Percentiles rank a stretch among this genome's conserved stretches.
phyloP scores from a whole-genome alignment of 2,888 invertebrate species.

The Coenonympha arcania region DNA sequence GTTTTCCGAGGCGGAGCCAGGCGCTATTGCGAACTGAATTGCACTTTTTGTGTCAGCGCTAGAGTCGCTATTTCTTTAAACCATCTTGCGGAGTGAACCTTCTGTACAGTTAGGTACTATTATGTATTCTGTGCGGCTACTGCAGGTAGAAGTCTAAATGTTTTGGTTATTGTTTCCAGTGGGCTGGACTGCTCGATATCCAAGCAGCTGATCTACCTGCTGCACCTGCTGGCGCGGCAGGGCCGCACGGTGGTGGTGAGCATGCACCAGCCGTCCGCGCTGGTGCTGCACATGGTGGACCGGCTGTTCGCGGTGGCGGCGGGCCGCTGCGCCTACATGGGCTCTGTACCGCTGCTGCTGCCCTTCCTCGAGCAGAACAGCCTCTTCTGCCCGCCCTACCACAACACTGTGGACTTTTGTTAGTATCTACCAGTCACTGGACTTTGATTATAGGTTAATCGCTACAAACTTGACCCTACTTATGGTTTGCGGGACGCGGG shows the following conservation, averaged over 20 bases:
- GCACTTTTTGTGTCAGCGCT: no score
- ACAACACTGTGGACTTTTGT: slow-evolving; percentile 94
- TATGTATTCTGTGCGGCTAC: no score
- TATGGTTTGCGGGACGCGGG: background rate
- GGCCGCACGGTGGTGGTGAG: slow-evolving; percentile 91
- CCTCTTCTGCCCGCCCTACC: slow-evolving; percentile 87
- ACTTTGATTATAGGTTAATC: background rate
- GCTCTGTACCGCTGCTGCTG: slow-evolving; percentile 82
- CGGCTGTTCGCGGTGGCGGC: slow-evolving; percentile 87
- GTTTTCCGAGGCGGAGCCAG: no score
- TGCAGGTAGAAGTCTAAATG: no score
- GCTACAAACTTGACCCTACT: background rate
- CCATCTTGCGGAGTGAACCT: no score
- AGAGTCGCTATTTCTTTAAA: no score
- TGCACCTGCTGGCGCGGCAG: slow-evolving; percentile 86
- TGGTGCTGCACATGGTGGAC: slow-evolving; percentile 90
- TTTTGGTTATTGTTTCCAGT: slow-evolving; percentile 38
- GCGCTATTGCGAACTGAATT: no score
- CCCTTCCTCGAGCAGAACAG: slow-evolving; percentile 82
- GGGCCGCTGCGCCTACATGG: slow-evolving; percentile 86
- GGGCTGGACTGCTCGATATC: slow-evolving; percentile 77
- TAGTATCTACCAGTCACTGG: slow-evolving; percentile 51
- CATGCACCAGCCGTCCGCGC: slow-evolving; percentile 93
- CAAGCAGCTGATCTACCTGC: slow-evolving; percentile 84
- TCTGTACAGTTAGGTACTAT: no score